Conservation (phyloP, 2,113 vertebrate species). For the Mungos mungo region DNA sequence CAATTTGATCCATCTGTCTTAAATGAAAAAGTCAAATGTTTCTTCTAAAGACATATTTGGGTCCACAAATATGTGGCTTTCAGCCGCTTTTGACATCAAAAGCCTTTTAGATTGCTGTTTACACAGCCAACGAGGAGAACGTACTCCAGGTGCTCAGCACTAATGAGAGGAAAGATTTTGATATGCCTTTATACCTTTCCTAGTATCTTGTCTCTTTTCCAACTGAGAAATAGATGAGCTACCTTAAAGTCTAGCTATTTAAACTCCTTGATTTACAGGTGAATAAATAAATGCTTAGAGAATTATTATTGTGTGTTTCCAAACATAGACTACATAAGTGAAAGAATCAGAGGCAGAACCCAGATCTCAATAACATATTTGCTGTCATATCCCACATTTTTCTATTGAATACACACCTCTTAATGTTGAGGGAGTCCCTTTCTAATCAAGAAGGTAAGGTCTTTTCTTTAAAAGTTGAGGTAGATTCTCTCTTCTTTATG, state of each 20-base stretch:
- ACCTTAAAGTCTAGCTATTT: background rate
- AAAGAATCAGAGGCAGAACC: background rate
- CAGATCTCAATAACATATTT: background rate
- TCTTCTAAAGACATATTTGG: slow-evolving; percentile 22
- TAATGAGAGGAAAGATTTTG: background rate
- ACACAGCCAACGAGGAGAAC: background rate
- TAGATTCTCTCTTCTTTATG: background rate
- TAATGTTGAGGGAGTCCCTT: background rate
- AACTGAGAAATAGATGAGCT: background rate
- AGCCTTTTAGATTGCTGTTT: slow-evolving; percentile 8
- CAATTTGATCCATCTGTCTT: slow-evolving; percentile 41
- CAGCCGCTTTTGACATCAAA: slow-evolving; percentile 39
- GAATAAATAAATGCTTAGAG: background rate
- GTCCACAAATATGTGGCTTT: background rate
- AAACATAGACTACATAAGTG: background rate
- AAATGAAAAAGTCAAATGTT: slow-evolving; percentile 23
- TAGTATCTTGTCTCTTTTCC: background rate
- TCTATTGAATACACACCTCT: background rate
- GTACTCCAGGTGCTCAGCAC: background rate
- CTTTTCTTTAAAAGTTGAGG: background rate
- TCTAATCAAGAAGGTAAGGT: background rate
- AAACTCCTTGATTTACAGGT: background rate
- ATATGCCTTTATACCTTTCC: background rate
- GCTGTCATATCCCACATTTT: background rate
- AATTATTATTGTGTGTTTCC: background rate